Evolutionary conservation across 1,140 invertebrate species (phyloP).

Genomic region (Spodoptera frugiperda): DNA sequence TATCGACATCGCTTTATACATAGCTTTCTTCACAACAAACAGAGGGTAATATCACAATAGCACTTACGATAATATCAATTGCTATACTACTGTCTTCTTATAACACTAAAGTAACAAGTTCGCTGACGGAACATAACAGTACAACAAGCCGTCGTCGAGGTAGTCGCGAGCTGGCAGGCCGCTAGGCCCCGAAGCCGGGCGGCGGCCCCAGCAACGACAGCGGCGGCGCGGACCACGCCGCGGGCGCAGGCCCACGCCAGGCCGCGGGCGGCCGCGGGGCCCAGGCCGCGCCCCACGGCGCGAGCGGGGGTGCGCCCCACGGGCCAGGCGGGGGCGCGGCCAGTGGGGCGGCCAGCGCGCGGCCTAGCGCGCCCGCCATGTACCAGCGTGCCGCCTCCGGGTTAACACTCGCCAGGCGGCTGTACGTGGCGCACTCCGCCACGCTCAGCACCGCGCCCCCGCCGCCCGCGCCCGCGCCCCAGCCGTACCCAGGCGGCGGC

Average conservation of each 20-base stretch:
- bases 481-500: constrained; percentile 18
- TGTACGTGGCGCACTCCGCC: constrained; percentile 65
- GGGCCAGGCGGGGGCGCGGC: neutral
- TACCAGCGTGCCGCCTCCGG: constrained; percentile 60
- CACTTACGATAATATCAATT: too few relatives aligned
- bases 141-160: too few relatives aligned
- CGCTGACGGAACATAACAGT: too few relatives aligned
- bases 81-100: too few relatives aligned
- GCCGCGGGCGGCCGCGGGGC: neutral
- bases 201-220: constrained; percentile 50
- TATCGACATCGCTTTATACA: too few relatives aligned
- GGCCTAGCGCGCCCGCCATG: constrained; percentile 58
- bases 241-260: neutral
- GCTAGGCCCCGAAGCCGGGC: constrained; percentile 56
- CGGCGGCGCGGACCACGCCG: neutral
- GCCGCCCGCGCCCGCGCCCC: neutral
- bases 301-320: neutral
- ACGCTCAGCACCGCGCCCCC: constrained; percentile 55
- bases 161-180: too few relatives aligned
- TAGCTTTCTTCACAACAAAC: too few relatives aligned
- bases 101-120: too few relatives aligned
- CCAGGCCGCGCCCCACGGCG: neutral
- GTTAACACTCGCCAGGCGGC: constrained; percentile 56
- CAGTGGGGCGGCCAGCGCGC: constrained; percentile 18
- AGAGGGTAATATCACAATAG: too few relatives aligned